Evolutionary conservation across 53 echinoderm and acorn worm genomes (phyloP).

Genomic region (Stichopus horrens): DNA sequence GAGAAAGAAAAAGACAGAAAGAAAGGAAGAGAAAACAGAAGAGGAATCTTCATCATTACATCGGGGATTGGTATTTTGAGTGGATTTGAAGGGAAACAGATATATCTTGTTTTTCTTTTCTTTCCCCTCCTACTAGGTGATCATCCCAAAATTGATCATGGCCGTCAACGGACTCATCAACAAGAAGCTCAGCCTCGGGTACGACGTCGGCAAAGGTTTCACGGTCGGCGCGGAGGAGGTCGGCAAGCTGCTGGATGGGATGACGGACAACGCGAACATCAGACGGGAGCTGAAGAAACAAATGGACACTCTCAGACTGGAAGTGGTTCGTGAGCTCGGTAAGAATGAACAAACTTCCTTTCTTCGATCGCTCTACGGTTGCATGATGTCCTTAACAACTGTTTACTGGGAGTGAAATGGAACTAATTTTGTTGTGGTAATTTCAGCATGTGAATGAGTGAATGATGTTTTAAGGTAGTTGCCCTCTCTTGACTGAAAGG

Average conservation of each 20-base stretch:
- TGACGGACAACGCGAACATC: conserved; percentile 87
- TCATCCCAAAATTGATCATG: conserved; percentile 71
- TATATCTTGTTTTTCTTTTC: background rate
- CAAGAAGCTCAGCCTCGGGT: conserved; percentile 83
- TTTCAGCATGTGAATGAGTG: too few relatives aligned
- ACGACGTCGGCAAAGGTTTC: conserved; percentile 95
- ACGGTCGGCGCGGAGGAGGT: conserved; percentile 89
- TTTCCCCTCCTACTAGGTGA: conserved; percentile 46
- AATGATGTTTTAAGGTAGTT: too few relatives aligned
- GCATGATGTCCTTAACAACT: too few relatives aligned
- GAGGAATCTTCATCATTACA: too few relatives aligned
- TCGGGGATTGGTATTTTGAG: background rate
- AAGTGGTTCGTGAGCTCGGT: conserved; percentile 88
- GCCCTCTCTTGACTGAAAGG: too few relatives aligned
- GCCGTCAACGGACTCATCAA: conserved; percentile 81
- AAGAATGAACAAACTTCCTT: background rate
- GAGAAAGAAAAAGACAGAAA: too few relatives aligned
- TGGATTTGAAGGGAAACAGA: background rate
- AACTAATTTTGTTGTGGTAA: too few relatives aligned
- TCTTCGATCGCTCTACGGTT: too few relatives aligned
- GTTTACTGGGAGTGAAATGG: too few relatives aligned
- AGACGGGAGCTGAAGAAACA: conserved; percentile 67
- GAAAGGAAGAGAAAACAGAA: too few relatives aligned
- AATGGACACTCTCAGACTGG: conserved; percentile 71
- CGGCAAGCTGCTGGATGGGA: conserved; percentile 74